phyloP scores from a whole-genome alignment of 2,888 invertebrate genomes.

The Sarcophaga carnaria region DNA sequence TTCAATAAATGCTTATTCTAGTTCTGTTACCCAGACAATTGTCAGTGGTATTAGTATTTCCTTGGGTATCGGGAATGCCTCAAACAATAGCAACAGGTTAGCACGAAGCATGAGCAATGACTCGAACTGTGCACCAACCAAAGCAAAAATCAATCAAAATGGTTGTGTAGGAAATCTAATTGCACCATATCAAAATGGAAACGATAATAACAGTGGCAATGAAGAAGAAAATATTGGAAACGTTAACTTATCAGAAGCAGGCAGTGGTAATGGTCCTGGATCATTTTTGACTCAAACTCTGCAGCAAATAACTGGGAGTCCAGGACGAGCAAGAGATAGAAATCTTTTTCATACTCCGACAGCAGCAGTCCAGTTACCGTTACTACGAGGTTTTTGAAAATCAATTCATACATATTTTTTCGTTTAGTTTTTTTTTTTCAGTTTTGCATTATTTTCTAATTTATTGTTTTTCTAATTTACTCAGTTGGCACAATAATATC shows the following conservation, averaged over 20 bases:
- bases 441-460: constrained; percentile 34
- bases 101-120: constrained; percentile 51
- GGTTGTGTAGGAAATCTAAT: constrained; percentile 29
- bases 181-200: constrained; percentile 72
- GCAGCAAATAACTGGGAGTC: constrained; percentile 81
- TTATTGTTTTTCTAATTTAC: constrained; percentile 15
- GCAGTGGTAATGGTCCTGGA: constrained; percentile 21
- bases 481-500: not conserved
- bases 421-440: constrained; percentile 16
- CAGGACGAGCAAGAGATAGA: constrained; percentile 81
- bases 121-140: constrained; percentile 12
- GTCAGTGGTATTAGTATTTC: constrained; percentile 78
- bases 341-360: constrained; percentile 80
- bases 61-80: constrained; percentile 74
- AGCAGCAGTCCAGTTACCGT: constrained; percentile 79
- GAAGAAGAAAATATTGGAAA: not conserved
- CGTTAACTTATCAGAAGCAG: constrained; percentile 26
- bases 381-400: constrained; percentile 80
- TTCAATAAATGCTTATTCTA: constrained; percentile 59
- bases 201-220: constrained; percentile 23
- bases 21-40: constrained; percentile 76
- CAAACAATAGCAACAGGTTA: constrained; percentile 61
- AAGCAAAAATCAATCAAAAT: constrained; percentile 42
- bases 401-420: constrained; percentile 42
- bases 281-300: constrained; percentile 78